Evolutionary conservation across 23 tunicate species (phyloP).

Genomic region (Halocynthia aurantium): DNA sequence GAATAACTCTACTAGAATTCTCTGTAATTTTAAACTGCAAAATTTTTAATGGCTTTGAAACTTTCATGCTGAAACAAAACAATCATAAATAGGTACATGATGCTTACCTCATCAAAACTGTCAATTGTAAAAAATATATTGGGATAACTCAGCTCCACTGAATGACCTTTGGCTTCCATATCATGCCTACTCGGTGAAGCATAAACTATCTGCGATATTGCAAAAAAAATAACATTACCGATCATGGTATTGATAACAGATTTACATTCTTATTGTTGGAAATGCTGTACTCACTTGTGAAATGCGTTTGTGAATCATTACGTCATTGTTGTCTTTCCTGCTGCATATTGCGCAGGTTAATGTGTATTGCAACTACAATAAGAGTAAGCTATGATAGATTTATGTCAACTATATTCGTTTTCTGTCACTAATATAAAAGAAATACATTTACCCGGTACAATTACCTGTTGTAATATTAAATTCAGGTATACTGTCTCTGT

Average conservation of each 20-base stretch:
- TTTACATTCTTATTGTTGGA: not conserved
- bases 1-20: too few relatives aligned
- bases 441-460: not conserved
- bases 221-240: too few relatives aligned
- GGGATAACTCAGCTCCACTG: conserved; percentile 72
- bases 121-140: conserved; percentile 89
- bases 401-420: too few relatives aligned
- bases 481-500: conserved; percentile 80
- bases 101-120: conserved; percentile 81
- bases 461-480: conserved; percentile 80
- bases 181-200: conserved; percentile 85
- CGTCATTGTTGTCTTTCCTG: conserved; percentile 28
- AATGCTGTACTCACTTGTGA: conserved; percentile 41
- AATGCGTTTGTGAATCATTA: conserved; percentile 54
- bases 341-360: conserved; percentile 85
- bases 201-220: conserved; percentile 53
- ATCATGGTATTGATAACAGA: not conserved
- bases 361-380: conserved; percentile 58
- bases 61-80: too few relatives aligned
- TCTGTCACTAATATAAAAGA: too few relatives aligned
- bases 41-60: too few relatives aligned
- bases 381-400: not conserved
- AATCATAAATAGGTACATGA: not conserved
- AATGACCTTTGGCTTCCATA: conserved; percentile 81
- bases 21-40: too few relatives aligned